These are phyloP conservation scores for Empis stercorea DNA, from an alignment of 2,888 invertebrate genomes.

Conservation along the genomic window DNA sequence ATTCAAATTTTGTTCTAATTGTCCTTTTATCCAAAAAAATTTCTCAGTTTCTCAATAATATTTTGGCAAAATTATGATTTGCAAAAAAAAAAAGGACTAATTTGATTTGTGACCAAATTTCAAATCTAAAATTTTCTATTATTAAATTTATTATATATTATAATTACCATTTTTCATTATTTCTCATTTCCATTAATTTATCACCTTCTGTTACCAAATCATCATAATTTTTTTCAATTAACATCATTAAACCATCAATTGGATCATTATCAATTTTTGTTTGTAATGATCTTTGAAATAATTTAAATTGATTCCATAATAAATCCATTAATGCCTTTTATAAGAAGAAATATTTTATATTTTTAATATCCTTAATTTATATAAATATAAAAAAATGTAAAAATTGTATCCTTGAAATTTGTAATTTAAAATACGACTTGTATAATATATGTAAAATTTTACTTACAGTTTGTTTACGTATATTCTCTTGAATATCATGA, in stretches of 20 bases:
- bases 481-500: conserved; percentile 28
- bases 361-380: not conserved
- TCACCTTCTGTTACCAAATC: conserved; percentile 32
- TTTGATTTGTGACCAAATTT: too few species aligned
- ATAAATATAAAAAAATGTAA: too few species aligned
- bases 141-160: not conserved
- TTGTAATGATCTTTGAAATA: conserved; percentile 29
- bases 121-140: too few species aligned
- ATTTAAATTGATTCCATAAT: conserved; percentile 34
- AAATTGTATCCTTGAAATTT: not conserved
- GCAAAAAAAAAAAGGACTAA: too few species aligned
- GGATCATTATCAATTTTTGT: conserved; percentile 30
- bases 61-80: too few species aligned
- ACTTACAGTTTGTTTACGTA: conserved; percentile 28
- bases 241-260: conserved; percentile 29
- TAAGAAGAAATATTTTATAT: not conserved
- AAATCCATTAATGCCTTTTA: conserved; percentile 22
- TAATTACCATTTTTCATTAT: conserved; percentile 26
- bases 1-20: too few species aligned
- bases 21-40: not conserved
- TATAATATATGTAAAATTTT: not conserved
- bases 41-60: not conserved
- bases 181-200: conserved; percentile 28
- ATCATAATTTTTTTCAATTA: conserved; percentile 35
- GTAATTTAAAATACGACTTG: not conserved